These are phyloP conservation scores for pig (Sus scrofa) DNA, from an alignment of 2,113 vertebrate species.

Conservation along the genomic window DNA sequence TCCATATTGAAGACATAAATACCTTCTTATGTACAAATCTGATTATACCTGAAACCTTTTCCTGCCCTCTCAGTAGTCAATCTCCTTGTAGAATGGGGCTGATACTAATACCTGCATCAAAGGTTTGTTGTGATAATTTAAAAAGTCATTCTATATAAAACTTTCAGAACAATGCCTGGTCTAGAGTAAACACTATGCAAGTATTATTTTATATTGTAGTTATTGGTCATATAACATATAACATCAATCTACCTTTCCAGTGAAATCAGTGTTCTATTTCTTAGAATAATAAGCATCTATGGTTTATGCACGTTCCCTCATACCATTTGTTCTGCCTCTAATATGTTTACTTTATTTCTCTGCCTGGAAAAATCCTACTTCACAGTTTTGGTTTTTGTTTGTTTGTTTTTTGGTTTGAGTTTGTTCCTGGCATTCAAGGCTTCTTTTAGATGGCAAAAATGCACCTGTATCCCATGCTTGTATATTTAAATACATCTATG, in stretches of 20 bases:
- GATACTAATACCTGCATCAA: neutral
- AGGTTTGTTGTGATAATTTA: neutral
- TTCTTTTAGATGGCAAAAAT: conserved; percentile 10
- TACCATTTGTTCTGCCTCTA: neutral
- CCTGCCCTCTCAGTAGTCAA: neutral
- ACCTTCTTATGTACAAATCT: conserved; percentile 10
- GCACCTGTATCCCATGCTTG: neutral
- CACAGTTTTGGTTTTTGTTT: neutral
- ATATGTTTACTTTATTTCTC: conserved; percentile 34
- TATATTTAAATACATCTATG: neutral
- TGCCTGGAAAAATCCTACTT: neutral
- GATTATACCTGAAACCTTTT: neutral
- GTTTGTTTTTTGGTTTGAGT: neutral
- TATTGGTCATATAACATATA: neutral
- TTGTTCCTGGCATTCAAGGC: neutral
- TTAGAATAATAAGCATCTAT: neutral
- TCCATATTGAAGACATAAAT: neutral
- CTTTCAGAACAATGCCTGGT: neutral
- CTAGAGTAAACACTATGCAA: neutral
- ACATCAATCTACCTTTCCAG: neutral
- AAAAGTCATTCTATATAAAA: neutral
- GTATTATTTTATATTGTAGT: neutral
- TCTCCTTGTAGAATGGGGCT: neutral
- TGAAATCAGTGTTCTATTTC: conserved; percentile 24
- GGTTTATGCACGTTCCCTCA: neutral